Evolutionary conservation across 2,113 vertebrate genomes (phyloP), one percentile per base, ranked within the genome.

Genomic region (Amblyopsis rosae): DNA sequence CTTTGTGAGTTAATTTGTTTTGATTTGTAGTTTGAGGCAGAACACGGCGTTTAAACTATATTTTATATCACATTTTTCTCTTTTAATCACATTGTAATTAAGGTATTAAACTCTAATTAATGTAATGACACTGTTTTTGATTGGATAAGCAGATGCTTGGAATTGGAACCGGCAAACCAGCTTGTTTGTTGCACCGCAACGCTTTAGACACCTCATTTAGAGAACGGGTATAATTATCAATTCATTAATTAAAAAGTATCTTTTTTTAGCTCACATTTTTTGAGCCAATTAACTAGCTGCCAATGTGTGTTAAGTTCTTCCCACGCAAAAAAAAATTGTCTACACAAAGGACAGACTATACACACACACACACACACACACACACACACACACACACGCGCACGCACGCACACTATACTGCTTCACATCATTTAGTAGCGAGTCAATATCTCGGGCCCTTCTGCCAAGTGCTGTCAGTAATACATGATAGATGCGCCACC

Each of bases 221-320:
- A 69, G 51, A 56, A 49, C 68, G 51, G 65, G 56, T 32, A 45
- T 49, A 9, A 82, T 86, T 80, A 78, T 67, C 76, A 65, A n/a
- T 32, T 51, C 60, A 76, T 62, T 72, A 51, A 86, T 82, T 81
- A 81, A 81, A 78, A 73, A 6, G 71, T 73, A 70, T 64, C 66
- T 62, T 66, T 16, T 6, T 16, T 54, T 59, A 35, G 58, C 75
- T 69, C 16, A 57, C 70, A 59, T 77, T 83, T 67, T 66, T 33
- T 59, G 1, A 65, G 64, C 63, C 62, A 79, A 61, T 82, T 77
- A 41, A 15, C 35, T 15, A 60, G 0, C 9, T 32, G 19, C 16
- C 55, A 56, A 48, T 46, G 60, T 69, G 75, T 56, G 11, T 51
- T 51, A 15, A 3, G 49, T 12, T 51, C 12, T 51, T 51, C 7